These are phyloP conservation scores for Varanus komodoensis DNA, from an alignment of 2,113 vertebrate genomes.

Conservation along the genomic window DNA sequence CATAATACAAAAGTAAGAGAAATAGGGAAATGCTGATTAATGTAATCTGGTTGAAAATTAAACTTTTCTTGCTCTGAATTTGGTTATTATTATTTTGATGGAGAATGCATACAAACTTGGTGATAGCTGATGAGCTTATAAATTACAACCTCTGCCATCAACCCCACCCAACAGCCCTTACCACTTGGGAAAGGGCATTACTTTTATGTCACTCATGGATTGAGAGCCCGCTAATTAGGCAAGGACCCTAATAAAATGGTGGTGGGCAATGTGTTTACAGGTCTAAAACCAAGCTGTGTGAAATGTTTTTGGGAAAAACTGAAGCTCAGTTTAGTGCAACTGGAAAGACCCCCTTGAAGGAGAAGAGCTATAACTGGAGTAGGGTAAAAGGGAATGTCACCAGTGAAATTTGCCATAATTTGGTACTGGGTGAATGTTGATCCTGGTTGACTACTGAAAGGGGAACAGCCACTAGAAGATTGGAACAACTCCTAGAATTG, in stretches of 20 bases:
- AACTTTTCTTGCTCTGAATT: too few species aligned
- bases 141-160: too few species aligned
- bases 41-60: too few species aligned
- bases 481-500: not conserved
- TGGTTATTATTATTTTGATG: too few species aligned
- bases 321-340: not conserved
- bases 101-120: too few species aligned
- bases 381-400: not conserved
- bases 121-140: too few species aligned
- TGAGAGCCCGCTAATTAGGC: not conserved
- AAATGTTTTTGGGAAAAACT: not conserved
- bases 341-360: not conserved
- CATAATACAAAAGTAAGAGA: too few species aligned
- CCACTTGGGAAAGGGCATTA: not conserved
- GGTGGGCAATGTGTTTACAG: not conserved
- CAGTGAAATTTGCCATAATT: rapidly evolving
- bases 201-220: not conserved
- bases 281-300: not conserved
- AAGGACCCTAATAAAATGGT: not conserved
- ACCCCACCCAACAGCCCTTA: too few species aligned
- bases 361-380: not conserved
- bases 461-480: not conserved
- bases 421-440: rapidly evolving
- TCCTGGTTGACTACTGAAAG: not conserved
- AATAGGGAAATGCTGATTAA: too few species aligned